Base-by-base conservation (phyloP, 2,888 invertebrate genomes). In the Myopa testacea region DNA sequence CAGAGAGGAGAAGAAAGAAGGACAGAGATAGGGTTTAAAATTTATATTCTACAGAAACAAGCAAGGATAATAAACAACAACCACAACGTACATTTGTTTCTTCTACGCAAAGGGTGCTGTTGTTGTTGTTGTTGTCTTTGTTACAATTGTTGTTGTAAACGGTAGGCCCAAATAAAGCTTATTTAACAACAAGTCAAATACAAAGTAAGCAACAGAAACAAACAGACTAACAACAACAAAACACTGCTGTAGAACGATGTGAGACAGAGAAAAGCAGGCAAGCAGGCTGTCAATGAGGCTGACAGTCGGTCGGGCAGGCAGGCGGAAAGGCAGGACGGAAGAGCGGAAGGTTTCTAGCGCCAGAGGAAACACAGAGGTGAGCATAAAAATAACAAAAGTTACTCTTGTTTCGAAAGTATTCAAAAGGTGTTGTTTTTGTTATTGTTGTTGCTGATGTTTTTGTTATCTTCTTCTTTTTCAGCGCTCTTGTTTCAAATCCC, bases 41-140 rank as follows among this genome's bases (percentile, higher is more conserved):
- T 55, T 6, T n/a, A 55, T 55, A 55, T 14, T 37, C 63, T 63
- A 26, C 63, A 63, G 34, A 63, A 63, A 37, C 26, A 63, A 14
- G 7, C 65, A 65, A 37, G 34, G 12, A 37, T 65, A 38, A 37
- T 38, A 65, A 65, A 65, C 12, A 65, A 10, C 38, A 37, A 65
- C 37, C 34, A 14, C 37, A 34, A 6, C 4, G 4, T 10, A 34
- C 19, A 12, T 63, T 26, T 14, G 16, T 60, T 60, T 63, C 19
- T 4, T 63, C 1, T 63, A 8, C n/a, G 14, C 1, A 12, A 26
- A 34, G 65, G 4, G 6, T 37, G 65, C 26, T 52, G 37, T 70
- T 52, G 55, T 52, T 70, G 70, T 37, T 70, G 70, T 37, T 55
- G 55, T 70, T 55, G 55, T 8, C 4, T 16, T 26, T 69, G 10